These are phyloP conservation scores for Drosophila truncata DNA, from an alignment of 1,140 invertebrate species.

Conservation along the genomic window DNA sequence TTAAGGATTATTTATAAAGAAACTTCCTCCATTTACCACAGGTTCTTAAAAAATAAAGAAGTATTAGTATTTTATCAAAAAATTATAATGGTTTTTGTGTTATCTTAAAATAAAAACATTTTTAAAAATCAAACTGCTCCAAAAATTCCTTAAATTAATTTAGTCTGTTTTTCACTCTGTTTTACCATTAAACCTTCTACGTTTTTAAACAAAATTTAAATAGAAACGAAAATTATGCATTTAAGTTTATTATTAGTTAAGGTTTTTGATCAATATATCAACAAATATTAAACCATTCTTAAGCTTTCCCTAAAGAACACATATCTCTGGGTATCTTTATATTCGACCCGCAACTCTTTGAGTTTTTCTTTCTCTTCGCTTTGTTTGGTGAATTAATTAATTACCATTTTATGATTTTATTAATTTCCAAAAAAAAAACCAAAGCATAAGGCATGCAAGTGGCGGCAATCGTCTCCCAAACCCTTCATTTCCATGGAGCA, in stretches of 20 bases:
- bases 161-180: too few species aligned
- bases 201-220: too few species aligned
- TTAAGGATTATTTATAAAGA: not conserved
- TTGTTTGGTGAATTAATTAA: constrained; percentile 73
- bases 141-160: too few species aligned
- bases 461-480: constrained; percentile 19
- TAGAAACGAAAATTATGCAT: too few species aligned
- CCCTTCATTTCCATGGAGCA: constrained; percentile 13
- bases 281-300: too few species aligned
- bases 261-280: not conserved
- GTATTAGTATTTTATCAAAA: not conserved
- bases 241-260: too few species aligned
- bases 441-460: constrained; percentile 51
- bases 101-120: not conserved
- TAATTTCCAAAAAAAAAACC: constrained; percentile 74
- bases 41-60: not conserved
- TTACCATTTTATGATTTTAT: constrained; percentile 82
- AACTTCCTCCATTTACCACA: not conserved
- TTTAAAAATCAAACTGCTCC: too few species aligned
- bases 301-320: not conserved
- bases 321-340: not conserved
- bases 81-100: not conserved
- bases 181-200: too few species aligned
- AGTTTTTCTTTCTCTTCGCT: constrained; percentile 32
- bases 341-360: not conserved